Evolutionary conservation across 2,113 vertebrate genomes (phyloP), one percentile per base, ranked within the genome.

Genomic region (Ia io): DNA sequence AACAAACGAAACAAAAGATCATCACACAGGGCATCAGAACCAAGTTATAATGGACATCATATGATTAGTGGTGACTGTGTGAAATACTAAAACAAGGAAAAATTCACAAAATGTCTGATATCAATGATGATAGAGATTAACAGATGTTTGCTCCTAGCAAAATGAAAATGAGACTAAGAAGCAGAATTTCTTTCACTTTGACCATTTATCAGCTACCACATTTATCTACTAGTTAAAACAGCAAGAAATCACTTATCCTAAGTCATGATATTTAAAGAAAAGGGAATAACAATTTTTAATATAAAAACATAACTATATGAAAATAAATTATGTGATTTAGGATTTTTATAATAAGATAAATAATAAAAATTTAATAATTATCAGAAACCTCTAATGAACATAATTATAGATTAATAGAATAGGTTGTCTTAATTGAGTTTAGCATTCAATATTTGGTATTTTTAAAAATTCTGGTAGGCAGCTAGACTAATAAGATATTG

Each of bases 101-200:
- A 87, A 84, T 94, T 35, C n/a, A 88, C 42, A 95, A 97, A 76
- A 86, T 42, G 94, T 95, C 74, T 69, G 40, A 9, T 25, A 95
- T 47, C 61, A 6, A n/a, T 93, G 40, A 44, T 95, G 96, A 93
- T 49, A 95, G n/a, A 30, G 47, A 95, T 63, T 76, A 97, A 96
- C 97, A 97, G 95, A 97, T 96, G 82, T 96, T 96, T 94, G 80
- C 84, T 74, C 70, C 49, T 69, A 71, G 92, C 96, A 97, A 96
- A 97, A 6, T 96, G 56, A 91, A 51, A 89, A 89, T 37, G 69
- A 14, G 42, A 88, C 59, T 40, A 83, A 90, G 44, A 96, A 93
- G 4, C 10, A 95, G 11, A 86, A 80, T 82, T 92, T 87, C 47
- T 77, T 3, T 79, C 74, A 35, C 16, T 61, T 86, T 32, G 65